Percentiles rank a stretch among this genome's conserved stretches.
Conservation (phyloP, 2,888 invertebrate species). For the Dioctria linearis region DNA sequence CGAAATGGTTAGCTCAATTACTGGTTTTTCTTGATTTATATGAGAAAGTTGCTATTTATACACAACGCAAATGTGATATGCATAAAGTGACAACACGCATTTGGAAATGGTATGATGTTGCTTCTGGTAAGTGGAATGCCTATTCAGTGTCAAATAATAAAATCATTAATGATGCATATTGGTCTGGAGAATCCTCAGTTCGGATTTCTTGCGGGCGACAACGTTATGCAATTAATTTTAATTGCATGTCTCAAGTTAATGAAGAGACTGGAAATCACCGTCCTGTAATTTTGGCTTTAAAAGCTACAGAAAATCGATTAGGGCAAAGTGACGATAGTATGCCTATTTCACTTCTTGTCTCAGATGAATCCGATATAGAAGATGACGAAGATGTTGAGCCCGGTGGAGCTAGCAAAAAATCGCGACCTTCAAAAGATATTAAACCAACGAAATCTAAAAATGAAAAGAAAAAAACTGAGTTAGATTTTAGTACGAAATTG, state of each 20-base stretch:
- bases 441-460: slow-evolving; percentile 59
- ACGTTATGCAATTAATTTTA: slow-evolving; percentile 83
- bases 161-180: slow-evolving; percentile 84
- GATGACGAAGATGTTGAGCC: slow-evolving; percentile 58
- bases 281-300: slow-evolving; percentile 80
- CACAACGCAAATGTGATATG: slow-evolving; percentile 78
- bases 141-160: slow-evolving; percentile 82
- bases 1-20: slow-evolving; percentile 84
- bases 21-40: slow-evolving; percentile 83
- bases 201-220: slow-evolving; percentile 82
- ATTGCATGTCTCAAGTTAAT: slow-evolving; percentile 86
- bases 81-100: slow-evolving; percentile 74
- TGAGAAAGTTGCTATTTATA: slow-evolving; percentile 81
- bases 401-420: slow-evolving; percentile 37
- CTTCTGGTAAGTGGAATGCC: slow-evolving; percentile 84
- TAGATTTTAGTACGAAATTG: slow-evolving; percentile 58
- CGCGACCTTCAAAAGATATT: slow-evolving; percentile 22
- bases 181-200: slow-evolving; percentile 79
- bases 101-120: slow-evolving; percentile 90
- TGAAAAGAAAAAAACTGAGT: slow-evolving; percentile 61
- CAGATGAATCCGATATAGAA: slow-evolving; percentile 48
- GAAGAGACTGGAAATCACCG: slow-evolving; percentile 88
- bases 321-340: not conserved
- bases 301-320: slow-evolving; percentile 64
- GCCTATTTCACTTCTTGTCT: slow-evolving; percentile 20